Evolutionary conservation across 2,888 invertebrate species (phyloP), one percentile per base, ranked within the genome.

Genomic region (Agrochola macilenta): DNA sequence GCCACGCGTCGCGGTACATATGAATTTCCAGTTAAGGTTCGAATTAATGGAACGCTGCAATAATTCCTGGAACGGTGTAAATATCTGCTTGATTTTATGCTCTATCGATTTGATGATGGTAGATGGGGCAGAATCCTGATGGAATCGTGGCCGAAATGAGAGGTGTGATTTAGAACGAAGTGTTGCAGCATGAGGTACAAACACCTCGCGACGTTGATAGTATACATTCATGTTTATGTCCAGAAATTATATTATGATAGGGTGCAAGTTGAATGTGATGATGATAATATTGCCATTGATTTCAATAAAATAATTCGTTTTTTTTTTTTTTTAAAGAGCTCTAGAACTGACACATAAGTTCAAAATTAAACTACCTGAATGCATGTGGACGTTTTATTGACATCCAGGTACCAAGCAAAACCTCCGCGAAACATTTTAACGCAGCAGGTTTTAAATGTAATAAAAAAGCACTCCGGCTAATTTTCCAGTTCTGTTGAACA

Each of bases 381-480:
- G 14, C 14, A 57, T n/a, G 35, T 57, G 30, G 14, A 35, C 26
- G 7, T 60, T 65, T 54, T 77, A 77, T 58, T 54, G 65, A 63
- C 71, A 69, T 49, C 39, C 43, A 65, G 26, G 66, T 70, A 12
- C 54, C 23, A 54, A 78, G 73, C 73, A 84, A 86, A 88, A 85
- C 86, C 87, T 83, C 85, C 88, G 90, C 92, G 92, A 92, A 91
- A 91, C 89, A 91, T 92, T 93, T 92, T 89, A 92, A 90, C 89
- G 86, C 83, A 88, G 89, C 85, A 89, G 88, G 89, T 93, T 93
- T 78, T 90, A 93, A 93, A 93, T 90, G 92, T 92, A 95, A 95
- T 95, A 94, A 95, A 93, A 94, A 94, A 93, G 92, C 95, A 94
- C 94, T 94, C 94, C 89, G 89, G 91, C 89, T 96, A 94, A 95